These are phyloP conservation scores for Lordiphosa clarofinis DNA, from an alignment of 1,140 invertebrate genomes.

Conservation along the genomic window DNA sequence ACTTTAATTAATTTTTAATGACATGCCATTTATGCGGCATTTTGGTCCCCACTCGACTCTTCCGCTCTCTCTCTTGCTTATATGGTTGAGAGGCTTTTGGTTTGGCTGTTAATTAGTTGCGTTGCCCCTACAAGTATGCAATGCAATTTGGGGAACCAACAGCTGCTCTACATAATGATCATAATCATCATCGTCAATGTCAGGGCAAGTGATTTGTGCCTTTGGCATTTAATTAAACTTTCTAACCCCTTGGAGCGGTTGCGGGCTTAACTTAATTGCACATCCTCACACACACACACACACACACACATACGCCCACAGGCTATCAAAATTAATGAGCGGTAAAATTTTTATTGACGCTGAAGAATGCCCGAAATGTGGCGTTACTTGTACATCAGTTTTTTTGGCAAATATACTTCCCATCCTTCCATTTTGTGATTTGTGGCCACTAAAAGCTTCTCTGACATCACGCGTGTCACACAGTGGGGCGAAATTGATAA, in stretches of 20 bases:
- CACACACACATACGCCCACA: too few relatives aligned
- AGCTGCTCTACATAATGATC: neutral
- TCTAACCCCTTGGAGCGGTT: neutral
- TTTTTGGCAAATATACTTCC: slow-evolving; percentile 44
- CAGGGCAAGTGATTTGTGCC: slow-evolving; percentile 9
- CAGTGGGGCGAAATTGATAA: too few relatives aligned
- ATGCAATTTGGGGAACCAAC: slow-evolving; percentile 2
- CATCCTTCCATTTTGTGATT: slow-evolving; percentile 43
- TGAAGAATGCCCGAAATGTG: neutral
- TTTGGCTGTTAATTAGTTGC: slow-evolving; percentile 2
- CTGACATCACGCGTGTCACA: slow-evolving; percentile 41
- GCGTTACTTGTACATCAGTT: slow-evolving; percentile 11
- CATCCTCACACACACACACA: too few relatives aligned
- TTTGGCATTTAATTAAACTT: slow-evolving; percentile 49
- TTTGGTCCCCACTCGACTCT: too few relatives aligned
- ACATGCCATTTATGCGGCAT: slow-evolving; percentile 10
- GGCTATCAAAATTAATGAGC: slow-evolving; percentile 38
- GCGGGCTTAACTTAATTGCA: too few relatives aligned
- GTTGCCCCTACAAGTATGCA: neutral
- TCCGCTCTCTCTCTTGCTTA: too few relatives aligned
- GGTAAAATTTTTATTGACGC: slow-evolving; percentile 57
- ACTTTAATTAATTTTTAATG: slow-evolving; percentile 12
- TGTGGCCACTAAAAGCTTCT: slow-evolving; percentile 64
- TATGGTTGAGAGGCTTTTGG: neutral
- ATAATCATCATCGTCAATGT: neutral